phyloP scores from a whole-genome alignment of 2,888 invertebrate genomes.

The Asteroscopus sphinx region DNA sequence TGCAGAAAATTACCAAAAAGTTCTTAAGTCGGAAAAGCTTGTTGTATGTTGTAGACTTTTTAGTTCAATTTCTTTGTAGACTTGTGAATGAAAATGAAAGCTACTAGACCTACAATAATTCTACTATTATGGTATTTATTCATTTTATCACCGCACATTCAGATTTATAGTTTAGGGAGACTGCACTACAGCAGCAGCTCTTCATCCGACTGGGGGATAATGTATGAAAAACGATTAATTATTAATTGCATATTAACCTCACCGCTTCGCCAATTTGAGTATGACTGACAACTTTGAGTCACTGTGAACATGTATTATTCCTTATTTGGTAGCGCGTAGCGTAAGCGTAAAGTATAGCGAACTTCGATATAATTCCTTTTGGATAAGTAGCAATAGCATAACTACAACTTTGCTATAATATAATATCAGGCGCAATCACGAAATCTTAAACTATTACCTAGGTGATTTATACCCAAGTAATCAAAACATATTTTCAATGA shows the following conservation, averaged over 20 bases:
- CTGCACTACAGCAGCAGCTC: no score
- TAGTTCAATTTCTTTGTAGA: conserved; percentile 12
- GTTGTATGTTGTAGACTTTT: conserved; percentile 15
- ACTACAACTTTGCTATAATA: conserved; percentile 14
- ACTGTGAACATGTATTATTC: no score
- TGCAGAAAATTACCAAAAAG: not conserved
- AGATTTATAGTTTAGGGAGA: no score
- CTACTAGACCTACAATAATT: conserved; percentile 6
- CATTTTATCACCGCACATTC: conserved; percentile 13
- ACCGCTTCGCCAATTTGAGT: no score
- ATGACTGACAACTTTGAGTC: no score
- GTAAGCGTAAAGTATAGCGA: no score
- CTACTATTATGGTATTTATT: conserved; percentile 21
- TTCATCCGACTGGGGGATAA: no score
- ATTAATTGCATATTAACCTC: no score
- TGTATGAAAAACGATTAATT: no score
- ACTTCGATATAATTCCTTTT: no score
- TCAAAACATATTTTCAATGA: not conserved
- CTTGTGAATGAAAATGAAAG: conserved; percentile 11
- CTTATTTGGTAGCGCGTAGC: conserved; percentile 4
- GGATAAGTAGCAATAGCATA: not conserved
- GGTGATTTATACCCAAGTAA: no score
- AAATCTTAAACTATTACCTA: not conserved
- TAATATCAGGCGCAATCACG: conserved; percentile 18
- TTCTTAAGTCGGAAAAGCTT: not conserved